These are phyloP conservation scores for Notolabrus celidotus DNA, from an alignment of 2,797 vertebrate genomes.

Conservation along the genomic window DNA sequence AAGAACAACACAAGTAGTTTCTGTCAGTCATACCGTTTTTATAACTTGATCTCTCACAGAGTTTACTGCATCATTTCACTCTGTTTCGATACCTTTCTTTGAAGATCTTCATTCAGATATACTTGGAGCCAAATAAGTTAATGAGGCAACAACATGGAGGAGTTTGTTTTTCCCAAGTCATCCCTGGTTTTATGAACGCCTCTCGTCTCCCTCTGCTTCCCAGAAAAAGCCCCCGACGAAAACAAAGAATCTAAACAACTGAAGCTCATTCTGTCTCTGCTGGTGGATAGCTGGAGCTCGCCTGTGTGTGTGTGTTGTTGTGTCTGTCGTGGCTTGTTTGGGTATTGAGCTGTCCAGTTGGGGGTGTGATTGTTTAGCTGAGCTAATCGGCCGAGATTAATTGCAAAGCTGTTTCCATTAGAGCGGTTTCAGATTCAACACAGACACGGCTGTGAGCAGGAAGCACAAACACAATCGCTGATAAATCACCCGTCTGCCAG, in stretches of 20 bases:
- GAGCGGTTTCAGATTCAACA: conserved; percentile 7
- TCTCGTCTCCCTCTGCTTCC: neutral
- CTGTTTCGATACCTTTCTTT: too few species aligned
- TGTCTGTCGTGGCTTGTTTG: conserved; percentile 17
- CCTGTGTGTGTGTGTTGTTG: neutral
- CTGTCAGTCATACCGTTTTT: too few species aligned
- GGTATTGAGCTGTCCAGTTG: conserved; percentile 7
- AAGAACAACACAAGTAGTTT: too few species aligned
- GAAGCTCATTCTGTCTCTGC: conserved; percentile 10
- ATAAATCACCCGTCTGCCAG: conserved; percentile 13
- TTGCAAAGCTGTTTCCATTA: conserved; percentile 8
- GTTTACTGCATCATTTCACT: too few species aligned
- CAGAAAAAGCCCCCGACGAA: neutral
- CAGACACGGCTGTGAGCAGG: neutral
- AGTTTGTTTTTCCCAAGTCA: conserved; percentile 2
- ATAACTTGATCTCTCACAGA: too few species aligned
- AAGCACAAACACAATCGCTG: conserved; percentile 1
- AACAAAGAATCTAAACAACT: conserved; percentile 30
- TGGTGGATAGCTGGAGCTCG: neutral
- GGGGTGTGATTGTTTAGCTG: conserved; percentile 27
- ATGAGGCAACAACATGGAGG: neutral
- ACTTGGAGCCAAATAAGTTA: neutral
- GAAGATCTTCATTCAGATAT: too few species aligned
- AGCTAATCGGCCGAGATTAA: neutral
- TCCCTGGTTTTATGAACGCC: neutral